Percentiles rank a stretch among this genome's conserved stretches.
Conservation (phyloP, 2,113 vertebrate species). For the Potamarius usumacintae region DNA sequence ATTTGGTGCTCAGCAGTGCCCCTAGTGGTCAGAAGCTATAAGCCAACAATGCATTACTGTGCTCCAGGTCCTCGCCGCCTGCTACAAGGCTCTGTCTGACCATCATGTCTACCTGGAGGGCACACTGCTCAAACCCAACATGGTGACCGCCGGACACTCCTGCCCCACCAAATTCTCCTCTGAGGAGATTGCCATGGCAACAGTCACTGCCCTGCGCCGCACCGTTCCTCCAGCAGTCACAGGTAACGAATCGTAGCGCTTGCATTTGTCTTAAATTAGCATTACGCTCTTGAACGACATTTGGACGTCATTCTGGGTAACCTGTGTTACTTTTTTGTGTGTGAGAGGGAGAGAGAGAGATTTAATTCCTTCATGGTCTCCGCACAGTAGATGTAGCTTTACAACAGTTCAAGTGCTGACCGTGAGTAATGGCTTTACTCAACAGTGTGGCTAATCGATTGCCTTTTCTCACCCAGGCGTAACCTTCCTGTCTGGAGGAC, state of each 20-base stretch:
- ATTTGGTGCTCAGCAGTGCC: not conserved
- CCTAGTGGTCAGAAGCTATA: not conserved
- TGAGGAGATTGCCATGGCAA: slow-evolving; percentile 92
- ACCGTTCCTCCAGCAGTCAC: slow-evolving; percentile 93
- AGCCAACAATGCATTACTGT: not conserved
- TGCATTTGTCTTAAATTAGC: not conserved
- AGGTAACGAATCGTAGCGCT: slow-evolving; percentile 67
- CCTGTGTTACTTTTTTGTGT: not conserved
- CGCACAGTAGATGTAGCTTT: not conserved
- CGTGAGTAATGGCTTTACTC: not conserved
- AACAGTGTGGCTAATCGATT: not conserved
- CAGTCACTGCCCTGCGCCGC: slow-evolving; percentile 92
- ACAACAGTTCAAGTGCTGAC: not conserved
- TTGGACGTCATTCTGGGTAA: not conserved
- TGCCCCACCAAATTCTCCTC: slow-evolving; percentile 86
- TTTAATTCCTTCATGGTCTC: not conserved
- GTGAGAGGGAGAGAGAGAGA: no score
- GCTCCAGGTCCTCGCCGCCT: slow-evolving; percentile 86
- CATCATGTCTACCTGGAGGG: slow-evolving; percentile 97
- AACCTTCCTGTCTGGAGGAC: slow-evolving; percentile 95
- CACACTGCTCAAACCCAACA: slow-evolving; percentile 95
- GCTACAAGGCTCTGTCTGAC: slow-evolving; percentile 94
- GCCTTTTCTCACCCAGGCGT: slow-evolving; percentile 75
- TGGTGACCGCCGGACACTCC: slow-evolving; percentile 94
- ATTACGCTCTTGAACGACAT: not conserved